A percentile compares a stretch with the other conserved stretches of the same genome.
phyloP scores from a whole-genome alignment of 2,113 vertebrate species.

The Egretta garzetta region DNA sequence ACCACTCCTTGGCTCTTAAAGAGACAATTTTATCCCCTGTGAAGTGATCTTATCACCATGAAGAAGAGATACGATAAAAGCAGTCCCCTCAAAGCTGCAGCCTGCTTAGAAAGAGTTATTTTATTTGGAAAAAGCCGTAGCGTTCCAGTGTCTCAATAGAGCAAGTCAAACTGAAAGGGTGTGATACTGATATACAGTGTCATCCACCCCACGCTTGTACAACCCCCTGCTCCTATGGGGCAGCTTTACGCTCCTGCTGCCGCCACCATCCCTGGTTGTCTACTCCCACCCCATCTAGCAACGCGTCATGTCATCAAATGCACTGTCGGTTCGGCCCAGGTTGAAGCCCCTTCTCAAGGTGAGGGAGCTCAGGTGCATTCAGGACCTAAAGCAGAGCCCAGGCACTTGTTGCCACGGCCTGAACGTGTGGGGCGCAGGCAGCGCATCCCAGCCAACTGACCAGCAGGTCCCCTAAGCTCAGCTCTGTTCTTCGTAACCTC shows the following conservation, averaged over 20 bases:
- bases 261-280: background rate
- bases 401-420: background rate
- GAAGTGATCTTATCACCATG: conserved; percentile 52
- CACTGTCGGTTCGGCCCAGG: background rate
- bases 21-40: conserved; percentile 62
- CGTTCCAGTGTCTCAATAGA: background rate
- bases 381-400: background rate
- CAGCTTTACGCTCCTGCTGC: rapidly evolving
- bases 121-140: background rate
- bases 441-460: background rate
- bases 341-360: background rate
- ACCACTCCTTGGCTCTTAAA: conserved; percentile 67
- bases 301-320: background rate
- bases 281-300: background rate
- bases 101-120: conserved; percentile 31
- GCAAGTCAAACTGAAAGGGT: background rate
- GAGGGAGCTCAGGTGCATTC: background rate
- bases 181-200: background rate
- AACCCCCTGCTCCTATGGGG: background rate
- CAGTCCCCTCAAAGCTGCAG: conserved; percentile 14
- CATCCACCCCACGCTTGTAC: background rate
- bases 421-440: background rate
- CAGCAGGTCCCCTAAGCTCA: background rate
- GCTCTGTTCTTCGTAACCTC: background rate
- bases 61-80: conserved; percentile 37